Conservation (phyloP, 2,113 vertebrate species). For the Dromaius novaehollandiae region DNA sequence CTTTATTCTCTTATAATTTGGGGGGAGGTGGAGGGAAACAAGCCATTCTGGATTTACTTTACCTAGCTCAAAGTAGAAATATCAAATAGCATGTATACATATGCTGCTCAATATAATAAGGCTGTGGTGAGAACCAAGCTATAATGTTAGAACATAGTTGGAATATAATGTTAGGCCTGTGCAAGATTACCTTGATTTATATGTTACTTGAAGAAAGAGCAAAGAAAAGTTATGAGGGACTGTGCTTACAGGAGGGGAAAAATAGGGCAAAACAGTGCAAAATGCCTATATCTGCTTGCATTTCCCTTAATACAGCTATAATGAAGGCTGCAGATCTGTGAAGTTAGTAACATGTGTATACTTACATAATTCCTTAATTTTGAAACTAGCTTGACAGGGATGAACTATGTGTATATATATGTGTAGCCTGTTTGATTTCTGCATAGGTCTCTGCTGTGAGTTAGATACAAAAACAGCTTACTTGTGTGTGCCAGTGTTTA, state of each 20-base stretch:
- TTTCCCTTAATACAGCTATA: not conserved
- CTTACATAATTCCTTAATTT: not conserved
- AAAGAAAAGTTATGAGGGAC: not conserved
- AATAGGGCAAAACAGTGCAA: not conserved
- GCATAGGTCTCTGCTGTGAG: not conserved
- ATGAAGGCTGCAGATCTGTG: not conserved
- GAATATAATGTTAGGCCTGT: not conserved
- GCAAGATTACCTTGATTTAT: not conserved
- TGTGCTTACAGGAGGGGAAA: accelerated
- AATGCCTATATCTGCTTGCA: not conserved
- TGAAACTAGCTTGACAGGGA: not conserved
- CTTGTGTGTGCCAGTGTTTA: not conserved
- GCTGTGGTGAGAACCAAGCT: not conserved
- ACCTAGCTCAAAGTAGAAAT: not conserved
- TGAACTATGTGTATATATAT: too few species aligned
- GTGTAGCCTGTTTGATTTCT: not conserved
- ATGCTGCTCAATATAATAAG: not conserved
- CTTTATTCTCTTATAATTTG: not conserved
- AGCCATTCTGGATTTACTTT: not conserved
- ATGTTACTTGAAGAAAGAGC: not conserved
- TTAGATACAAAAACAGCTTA: not conserved
- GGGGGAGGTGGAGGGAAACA: not conserved
- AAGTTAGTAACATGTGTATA: not conserved
- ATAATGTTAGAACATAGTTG: not conserved
- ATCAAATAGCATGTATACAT: not conserved